Evolutionary conservation across 1,140 invertebrate genomes (phyloP), one percentile per base, ranked within the genome.

Genomic region (Philaenus spumarius): DNA sequence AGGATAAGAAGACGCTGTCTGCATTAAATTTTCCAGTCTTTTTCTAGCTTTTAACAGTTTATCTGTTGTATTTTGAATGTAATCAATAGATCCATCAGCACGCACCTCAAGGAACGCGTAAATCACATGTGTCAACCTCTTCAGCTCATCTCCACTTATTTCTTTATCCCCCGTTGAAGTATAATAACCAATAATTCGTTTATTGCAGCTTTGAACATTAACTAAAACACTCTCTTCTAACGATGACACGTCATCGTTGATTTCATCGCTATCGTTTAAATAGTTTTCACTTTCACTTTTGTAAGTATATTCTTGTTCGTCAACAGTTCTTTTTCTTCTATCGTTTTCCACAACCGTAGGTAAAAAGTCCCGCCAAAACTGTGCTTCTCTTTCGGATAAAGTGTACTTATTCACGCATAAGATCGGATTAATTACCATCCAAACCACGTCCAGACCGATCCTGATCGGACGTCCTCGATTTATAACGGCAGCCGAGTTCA

Each of bases 171-270:
- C 60, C 62, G 60, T 62, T 15, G 50, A 59, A 7, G 62, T 59
- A 26, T 59, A 61, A 39, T 64, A 64, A n/a, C 62, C 62, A 9
- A 64, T 30, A 9, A 64, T 55, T 1, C 60, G 60, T 45, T 64
- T 64, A 15, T 15, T 43, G 19, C 40, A 43, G 40, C 20, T 43
- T 43, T 43, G 40, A 19, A 43, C 40, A 43, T 43, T 43, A 5
- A 43, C 40, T 4, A 43, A 19, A 4, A 19, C n/a, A 43, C 40
- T 43, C 20, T n/a, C 43, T n/a, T 2, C 54, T 15, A 17, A 12
- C 6, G 12, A 17, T 19, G 9, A 3, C 26, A 20, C 2, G 26
- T 46, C 42, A 45, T 26, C 39, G 11, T 26, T 43, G 9, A 11
- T 43, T 7, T 57, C 55, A 12, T 40, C 42, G 24, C 43, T 40